phyloP scores from a whole-genome alignment of 2,797 vertebrate genomes.

The Columba guinea region DNA sequence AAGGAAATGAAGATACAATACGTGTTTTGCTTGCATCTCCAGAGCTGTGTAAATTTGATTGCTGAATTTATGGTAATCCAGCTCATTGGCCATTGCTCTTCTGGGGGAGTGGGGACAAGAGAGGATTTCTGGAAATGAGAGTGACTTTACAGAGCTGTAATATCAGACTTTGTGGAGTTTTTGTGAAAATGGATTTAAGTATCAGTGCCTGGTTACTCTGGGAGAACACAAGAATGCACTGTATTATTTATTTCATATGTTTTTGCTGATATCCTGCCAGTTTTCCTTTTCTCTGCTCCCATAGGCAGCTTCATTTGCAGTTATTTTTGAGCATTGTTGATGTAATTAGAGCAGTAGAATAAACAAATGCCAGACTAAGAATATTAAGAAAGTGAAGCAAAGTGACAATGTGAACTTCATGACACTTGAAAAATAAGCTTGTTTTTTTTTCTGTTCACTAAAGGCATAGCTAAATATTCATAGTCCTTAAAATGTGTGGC shows the following conservation, averaged over 20 bases:
- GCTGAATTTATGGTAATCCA: slow-evolving; percentile 39
- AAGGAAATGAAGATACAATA: slow-evolving; percentile 58
- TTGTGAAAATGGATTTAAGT: not conserved
- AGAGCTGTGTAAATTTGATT: slow-evolving; percentile 24
- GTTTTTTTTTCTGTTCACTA: not conserved
- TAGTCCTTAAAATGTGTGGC: not conserved
- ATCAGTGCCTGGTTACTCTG: not conserved
- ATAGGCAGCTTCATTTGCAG: not conserved
- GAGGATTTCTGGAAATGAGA: slow-evolving; percentile 2
- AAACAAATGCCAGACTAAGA: not conserved
- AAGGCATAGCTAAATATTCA: not conserved
- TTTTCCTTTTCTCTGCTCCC: not conserved
- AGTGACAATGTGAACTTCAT: not conserved
- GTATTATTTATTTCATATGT: not conserved
- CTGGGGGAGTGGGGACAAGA: not conserved
- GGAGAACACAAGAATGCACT: not conserved
- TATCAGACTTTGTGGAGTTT: not conserved
- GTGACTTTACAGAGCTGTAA: not conserved
- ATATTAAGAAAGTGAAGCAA: not conserved
- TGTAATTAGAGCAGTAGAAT: not conserved
- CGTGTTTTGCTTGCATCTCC: slow-evolving; percentile 43
- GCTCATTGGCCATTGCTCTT: slow-evolving; percentile 25
- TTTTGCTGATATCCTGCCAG: not conserved
- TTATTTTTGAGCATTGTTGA: not conserved
- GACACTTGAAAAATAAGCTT: not conserved